Base-by-base conservation (phyloP, 1,140 invertebrate species). In the Pseudachorutes palmiensis region DNA sequence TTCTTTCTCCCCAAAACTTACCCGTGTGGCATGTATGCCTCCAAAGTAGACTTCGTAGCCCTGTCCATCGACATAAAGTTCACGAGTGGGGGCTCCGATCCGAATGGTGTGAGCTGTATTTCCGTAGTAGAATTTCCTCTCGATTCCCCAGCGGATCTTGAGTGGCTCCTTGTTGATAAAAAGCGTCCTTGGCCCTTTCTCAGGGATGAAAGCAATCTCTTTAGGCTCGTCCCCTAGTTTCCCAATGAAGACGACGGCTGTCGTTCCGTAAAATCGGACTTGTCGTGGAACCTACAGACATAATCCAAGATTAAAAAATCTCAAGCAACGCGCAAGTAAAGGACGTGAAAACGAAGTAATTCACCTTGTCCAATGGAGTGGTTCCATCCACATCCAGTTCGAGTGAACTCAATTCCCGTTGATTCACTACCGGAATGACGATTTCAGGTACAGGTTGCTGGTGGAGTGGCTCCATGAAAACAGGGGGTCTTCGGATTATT, bases 21-120 rank as follows among this genome's bases (percentile, higher is more conserved):
- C 85, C 19, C 82, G 82, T 2, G 95, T 85, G 0, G 91, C 86
- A n/a, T n/a, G n/a, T 48, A 91, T 87, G 2, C 93, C 93, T 60
- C 93, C 94, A 78, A 98, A 97, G 72, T 88, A 90, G 75, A 91
- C 90, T 75, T 93, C 89, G 74, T 91, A 94, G 82, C 87, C 89
- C 32, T 83, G 81, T 24, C 87, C 88, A 77, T 97, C 90, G 30
- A 98, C 86, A 71, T 88, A 93, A 0, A 99, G 80, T 77, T 98
- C 94, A 62, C 92, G 82, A 0, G 92, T 94, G 0, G 94, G 94
- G 26, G 88, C 90, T 36, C 96, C 95, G 68, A 98, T 88, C 72
- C 88, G 62, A 76, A 75, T 78, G 78, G 76, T 84, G 75, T 90
- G 87, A 5, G 83, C 76, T 77, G 84, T 80, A 2, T 88, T 87